phyloP scores from a whole-genome alignment of 2,113 vertebrate species.

The Caranx melampygus region DNA sequence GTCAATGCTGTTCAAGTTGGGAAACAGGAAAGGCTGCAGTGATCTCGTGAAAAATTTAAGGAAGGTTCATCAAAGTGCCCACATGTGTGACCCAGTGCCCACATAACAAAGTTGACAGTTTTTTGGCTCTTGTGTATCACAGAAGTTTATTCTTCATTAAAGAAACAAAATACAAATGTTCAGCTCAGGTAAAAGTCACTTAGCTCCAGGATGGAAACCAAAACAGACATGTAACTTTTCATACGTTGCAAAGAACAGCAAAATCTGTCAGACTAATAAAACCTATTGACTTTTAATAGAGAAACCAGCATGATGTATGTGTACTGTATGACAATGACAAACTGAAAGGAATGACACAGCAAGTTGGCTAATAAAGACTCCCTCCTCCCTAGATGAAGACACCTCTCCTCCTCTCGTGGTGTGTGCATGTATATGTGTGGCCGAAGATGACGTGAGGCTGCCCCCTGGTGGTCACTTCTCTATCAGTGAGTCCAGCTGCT shows the following conservation, averaged over 20 bases:
- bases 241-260: background rate
- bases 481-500: slow-evolving; percentile 94
- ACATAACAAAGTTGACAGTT: background rate
- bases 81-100: background rate
- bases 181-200: background rate
- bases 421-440: background rate
- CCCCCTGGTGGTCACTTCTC: slow-evolving; percentile 90
- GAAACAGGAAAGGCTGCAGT: too few relatives aligned
- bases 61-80: too few relatives aligned
- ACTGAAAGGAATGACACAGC: slow-evolving; percentile 60
- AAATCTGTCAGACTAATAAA: slow-evolving; percentile 27
- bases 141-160: background rate
- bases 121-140: background rate
- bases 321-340: slow-evolving; percentile 19
- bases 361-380: slow-evolving; percentile 43
- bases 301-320: background rate
- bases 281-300: slow-evolving; percentile 16
- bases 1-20: background rate
- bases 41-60: too few relatives aligned
- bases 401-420: slow-evolving; percentile 16
- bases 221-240: slow-evolving; percentile 36
- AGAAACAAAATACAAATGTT: slow-evolving; percentile 1
- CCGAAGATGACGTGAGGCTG: slow-evolving; percentile 58
- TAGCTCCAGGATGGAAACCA: slow-evolving; percentile 3
- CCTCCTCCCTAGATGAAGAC: slow-evolving; percentile 30